phyloP scores from a whole-genome alignment of 2,888 invertebrate species.

The Plusia festucae region DNA sequence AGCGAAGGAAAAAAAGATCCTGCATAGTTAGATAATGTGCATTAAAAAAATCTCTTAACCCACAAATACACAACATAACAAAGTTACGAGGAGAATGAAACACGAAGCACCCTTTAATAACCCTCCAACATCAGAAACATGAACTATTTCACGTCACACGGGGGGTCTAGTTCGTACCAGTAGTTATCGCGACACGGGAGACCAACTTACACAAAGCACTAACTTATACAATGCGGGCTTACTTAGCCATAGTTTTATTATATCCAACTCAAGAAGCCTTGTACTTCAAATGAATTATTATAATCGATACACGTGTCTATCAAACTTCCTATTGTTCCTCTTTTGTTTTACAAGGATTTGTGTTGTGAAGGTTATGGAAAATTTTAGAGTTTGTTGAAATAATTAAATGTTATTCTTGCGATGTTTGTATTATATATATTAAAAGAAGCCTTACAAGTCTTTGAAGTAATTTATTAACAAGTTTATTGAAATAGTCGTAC shows the following conservation, averaged over 20 bases:
- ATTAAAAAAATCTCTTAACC: too few relatives aligned
- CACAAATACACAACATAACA: background rate
- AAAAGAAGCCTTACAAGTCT: background rate
- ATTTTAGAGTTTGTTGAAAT: background rate
- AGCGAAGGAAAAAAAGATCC: too few relatives aligned
- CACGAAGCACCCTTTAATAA: slow-evolving; percentile 44
- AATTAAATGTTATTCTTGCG: background rate
- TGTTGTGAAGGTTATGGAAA: slow-evolving; percentile 1
- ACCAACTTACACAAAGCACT: slow-evolving; percentile 51
- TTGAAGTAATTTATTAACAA: background rate
- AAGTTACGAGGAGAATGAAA: slow-evolving; percentile 17
- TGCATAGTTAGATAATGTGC: too few relatives aligned
- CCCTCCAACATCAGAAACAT: slow-evolving; percentile 11
- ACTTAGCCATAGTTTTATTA: slow-evolving; percentile 52
- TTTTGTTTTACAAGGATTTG: background rate
- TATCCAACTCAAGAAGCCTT: slow-evolving; percentile 28
- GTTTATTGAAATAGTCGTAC: background rate
- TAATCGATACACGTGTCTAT: slow-evolving; percentile 12
- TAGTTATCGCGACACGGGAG: slow-evolving; percentile 34
- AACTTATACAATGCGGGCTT: slow-evolving; percentile 50
- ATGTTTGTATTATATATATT: background rate
- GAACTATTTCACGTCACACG: slow-evolving; percentile 23
- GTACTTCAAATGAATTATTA: slow-evolving; percentile 15
- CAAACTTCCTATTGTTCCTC: slow-evolving; percentile 7
- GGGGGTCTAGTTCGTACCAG: slow-evolving; percentile 19